phyloP scores from a whole-genome alignment of 1,140 invertebrate genomes.

The Drosophila pseudoananassae region DNA sequence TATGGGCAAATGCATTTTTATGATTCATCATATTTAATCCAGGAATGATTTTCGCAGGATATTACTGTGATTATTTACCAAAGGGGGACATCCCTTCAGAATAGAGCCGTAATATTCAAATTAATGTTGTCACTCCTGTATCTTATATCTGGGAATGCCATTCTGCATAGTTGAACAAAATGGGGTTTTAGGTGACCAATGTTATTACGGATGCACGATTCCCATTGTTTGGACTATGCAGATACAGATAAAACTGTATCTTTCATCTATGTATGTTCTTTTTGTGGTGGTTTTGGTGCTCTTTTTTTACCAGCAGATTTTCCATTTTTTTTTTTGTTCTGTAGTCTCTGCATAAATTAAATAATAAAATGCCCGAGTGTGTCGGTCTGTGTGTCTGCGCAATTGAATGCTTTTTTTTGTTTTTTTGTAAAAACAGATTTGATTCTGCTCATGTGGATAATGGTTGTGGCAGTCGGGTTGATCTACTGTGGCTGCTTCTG shows the following conservation, averaged over 20 bases:
- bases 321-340: constrained; percentile 40
- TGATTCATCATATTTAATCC: constrained; percentile 19
- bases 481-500: constrained; percentile 25
- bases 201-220: constrained; percentile 14
- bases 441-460: constrained; percentile 56
- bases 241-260: constrained; percentile 50
- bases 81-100: not conserved
- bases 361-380: constrained; percentile 74
- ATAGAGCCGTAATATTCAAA: not conserved
- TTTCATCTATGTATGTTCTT: constrained; percentile 48
- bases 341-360: constrained; percentile 77
- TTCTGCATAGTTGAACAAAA: not conserved
- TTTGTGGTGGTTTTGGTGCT: constrained; percentile 46
- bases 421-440: constrained; percentile 68
- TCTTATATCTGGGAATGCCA: not conserved
- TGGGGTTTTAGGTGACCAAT: constrained; percentile 7
- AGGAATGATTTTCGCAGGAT: not conserved
- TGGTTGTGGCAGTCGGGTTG: constrained; percentile 56
- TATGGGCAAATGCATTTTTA: not conserved
- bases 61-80: not conserved
- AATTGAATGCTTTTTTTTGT: constrained; percentile 46
- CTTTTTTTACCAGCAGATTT: constrained; percentile 65
- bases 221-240: constrained; percentile 43
- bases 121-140: not conserved
- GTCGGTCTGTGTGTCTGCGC: constrained; percentile 55